phyloP scores from a whole-genome alignment of 2,113 vertebrate genomes.

The Baryphthengus martii region DNA sequence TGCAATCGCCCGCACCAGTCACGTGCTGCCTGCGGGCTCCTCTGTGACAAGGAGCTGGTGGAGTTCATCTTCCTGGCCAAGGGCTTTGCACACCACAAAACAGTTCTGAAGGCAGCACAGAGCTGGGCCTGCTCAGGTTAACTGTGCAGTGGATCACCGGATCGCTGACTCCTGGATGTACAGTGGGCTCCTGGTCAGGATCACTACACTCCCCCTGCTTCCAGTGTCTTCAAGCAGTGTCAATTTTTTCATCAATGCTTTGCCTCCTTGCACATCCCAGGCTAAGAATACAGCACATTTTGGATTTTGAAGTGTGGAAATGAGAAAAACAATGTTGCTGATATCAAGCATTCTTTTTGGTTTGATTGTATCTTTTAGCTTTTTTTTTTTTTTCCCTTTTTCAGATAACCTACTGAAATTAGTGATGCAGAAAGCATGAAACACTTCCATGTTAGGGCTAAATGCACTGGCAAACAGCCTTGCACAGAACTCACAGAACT shows the following conservation, averaged over 20 bases:
- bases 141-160: neutral
- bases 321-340: neutral
- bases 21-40: neutral
- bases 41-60: neutral
- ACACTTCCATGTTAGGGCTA: neutral
- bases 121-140: neutral
- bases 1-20: accelerated
- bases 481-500: neutral
- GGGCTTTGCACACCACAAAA: neutral
- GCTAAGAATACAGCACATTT: neutral
- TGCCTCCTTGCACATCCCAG: neutral
- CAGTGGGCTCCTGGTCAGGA: neutral
- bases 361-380: neutral
- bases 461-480: neutral
- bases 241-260: neutral
- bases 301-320: neutral
- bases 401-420: neutral
- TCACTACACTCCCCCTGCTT: neutral
- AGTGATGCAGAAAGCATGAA: neutral
- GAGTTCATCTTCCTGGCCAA: neutral
- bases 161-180: neutral
- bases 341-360: neutral
- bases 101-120: too few species aligned
- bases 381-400: neutral
- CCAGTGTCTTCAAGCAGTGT: neutral